These are phyloP conservation scores for Disparrhopalites patrizii DNA, from an alignment of 2,888 invertebrate genomes.

Conservation along the genomic window DNA sequence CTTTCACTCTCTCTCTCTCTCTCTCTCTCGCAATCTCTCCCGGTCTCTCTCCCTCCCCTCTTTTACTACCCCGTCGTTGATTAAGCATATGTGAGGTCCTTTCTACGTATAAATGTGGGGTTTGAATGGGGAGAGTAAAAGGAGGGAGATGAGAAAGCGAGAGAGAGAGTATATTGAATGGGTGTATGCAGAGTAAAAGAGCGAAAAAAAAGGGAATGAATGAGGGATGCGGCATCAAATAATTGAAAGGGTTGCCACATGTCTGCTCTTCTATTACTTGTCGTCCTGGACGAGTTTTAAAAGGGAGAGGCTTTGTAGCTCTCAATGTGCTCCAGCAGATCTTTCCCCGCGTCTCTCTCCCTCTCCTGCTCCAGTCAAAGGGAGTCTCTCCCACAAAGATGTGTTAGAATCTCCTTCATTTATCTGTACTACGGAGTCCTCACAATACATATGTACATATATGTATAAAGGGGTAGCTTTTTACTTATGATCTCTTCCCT, in stretches of 20 bases:
- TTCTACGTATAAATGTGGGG: neutral
- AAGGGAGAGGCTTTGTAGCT: too few species aligned
- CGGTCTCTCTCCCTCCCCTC: neutral
- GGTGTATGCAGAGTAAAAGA: constrained; percentile 1
- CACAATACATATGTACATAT: too few species aligned
- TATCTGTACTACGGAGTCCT: too few species aligned
- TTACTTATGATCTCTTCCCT: too few species aligned
- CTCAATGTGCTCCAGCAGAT: too few species aligned
- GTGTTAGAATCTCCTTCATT: too few species aligned
- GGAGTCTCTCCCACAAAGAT: too few species aligned
- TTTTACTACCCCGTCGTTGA: neutral
- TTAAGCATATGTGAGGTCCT: neutral
- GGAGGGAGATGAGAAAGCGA: constrained; percentile 12
- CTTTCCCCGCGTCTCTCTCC: neutral
- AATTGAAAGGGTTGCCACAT: constrained; percentile 30
- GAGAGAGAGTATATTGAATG: too few species aligned
- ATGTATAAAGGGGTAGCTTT: too few species aligned
- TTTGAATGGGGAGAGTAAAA: neutral
- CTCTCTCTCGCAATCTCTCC: neutral
- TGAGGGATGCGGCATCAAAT: constrained; percentile 25
- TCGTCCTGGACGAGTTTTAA: too few species aligned
- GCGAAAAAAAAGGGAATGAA: constrained; percentile 16
- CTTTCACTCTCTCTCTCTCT: neutral
- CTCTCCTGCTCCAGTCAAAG: too few species aligned
- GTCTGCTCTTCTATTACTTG: too few species aligned